phyloP scores from a whole-genome alignment of 2,797 vertebrate species.

The Pteropus rufus region DNA sequence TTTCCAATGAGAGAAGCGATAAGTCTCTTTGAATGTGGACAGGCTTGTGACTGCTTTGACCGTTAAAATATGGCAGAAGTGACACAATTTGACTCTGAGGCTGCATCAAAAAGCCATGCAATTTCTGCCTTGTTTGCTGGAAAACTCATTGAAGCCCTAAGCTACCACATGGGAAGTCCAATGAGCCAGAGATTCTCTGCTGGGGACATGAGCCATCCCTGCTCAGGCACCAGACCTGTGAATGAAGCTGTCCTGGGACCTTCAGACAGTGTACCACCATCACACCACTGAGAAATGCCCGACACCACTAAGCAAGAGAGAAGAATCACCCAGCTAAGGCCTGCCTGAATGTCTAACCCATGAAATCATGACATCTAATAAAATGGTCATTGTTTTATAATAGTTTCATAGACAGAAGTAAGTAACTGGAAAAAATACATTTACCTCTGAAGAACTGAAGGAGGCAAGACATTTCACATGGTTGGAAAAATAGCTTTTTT shows the following conservation, averaged over 20 bases:
- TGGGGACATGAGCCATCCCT: neutral
- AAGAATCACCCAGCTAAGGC: neutral
- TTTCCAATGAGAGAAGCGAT: neutral
- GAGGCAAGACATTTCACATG: neutral
- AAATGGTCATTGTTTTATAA: neutral
- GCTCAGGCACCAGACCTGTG: neutral
- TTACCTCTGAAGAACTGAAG: neutral
- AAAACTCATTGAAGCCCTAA: neutral
- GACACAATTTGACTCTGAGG: neutral
- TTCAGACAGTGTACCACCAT: neutral
- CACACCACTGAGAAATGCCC: neutral
- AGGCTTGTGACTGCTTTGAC: neutral
- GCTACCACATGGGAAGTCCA: neutral
- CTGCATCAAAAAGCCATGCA: neutral
- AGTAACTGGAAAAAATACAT: neutral
- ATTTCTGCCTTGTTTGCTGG: neutral
- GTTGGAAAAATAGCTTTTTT: neutral
- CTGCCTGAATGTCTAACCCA: neutral
- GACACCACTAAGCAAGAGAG: neutral
- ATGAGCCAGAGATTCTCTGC: neutral
- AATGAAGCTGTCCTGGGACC: neutral
- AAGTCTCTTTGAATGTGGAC: neutral
- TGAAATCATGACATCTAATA: neutral
- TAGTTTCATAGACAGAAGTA: neutral
- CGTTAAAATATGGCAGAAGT: neutral